Evolutionary conservation across 2,888 invertebrate species (phyloP).

Genomic region (Catocala sponsa): DNA sequence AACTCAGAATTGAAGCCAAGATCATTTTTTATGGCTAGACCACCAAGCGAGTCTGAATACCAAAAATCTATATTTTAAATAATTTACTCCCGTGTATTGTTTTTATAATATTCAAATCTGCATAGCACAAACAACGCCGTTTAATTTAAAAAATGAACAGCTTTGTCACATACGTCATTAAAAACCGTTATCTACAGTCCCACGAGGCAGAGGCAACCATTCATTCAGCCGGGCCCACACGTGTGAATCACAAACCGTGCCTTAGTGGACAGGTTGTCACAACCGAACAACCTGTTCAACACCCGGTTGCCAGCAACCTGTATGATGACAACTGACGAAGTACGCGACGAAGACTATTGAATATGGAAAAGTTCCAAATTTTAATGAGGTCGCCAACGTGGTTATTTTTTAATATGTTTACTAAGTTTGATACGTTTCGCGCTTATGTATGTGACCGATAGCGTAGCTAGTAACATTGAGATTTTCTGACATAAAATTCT

Average conservation of each 20-base stretch:
- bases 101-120: no score
- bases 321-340: neutral
- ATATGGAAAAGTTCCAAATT: neutral
- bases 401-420: no score
- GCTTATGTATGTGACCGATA: no score
- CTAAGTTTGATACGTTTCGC: no score
- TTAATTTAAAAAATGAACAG: conserved; percentile 1
- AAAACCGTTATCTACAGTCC: conserved; percentile 36
- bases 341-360: neutral
- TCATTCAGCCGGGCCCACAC: conserved; percentile 25
- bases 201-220: conserved; percentile 28
- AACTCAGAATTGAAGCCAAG: no score
- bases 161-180: conserved; percentile 19
- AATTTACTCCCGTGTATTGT: no score
- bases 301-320: conserved; percentile 5
- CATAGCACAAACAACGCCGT: neutral
- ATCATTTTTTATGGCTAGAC: no score
- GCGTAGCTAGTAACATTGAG: no score
- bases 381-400: neutral
- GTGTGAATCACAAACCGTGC: conserved; percentile 3
- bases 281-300: conserved; percentile 1
- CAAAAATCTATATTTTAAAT: no score
- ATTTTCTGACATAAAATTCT: no score
- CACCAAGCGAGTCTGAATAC: no score
- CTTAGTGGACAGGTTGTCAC: conserved; percentile 5